These are phyloP conservation scores for Cosmia pyralina DNA, from an alignment of 2,888 invertebrate species.

Conservation along the genomic window DNA sequence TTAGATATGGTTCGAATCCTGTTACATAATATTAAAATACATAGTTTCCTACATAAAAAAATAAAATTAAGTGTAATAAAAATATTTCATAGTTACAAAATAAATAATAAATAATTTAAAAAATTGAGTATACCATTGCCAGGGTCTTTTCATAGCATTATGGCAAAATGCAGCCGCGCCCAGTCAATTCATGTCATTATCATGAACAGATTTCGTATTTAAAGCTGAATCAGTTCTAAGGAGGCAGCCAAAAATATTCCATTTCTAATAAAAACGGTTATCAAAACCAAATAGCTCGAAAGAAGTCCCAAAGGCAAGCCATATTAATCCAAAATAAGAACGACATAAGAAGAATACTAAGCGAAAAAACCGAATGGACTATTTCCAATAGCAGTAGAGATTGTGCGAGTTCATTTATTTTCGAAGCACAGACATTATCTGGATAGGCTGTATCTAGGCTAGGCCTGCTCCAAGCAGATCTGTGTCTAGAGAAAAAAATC, in stretches of 20 bases:
- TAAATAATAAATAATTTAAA: no score
- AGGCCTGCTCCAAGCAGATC: conserved; percentile 44
- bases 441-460: conserved; percentile 48
- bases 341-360: conserved; percentile 35
- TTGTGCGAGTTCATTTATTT: conserved; percentile 55
- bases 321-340: conserved; percentile 25
- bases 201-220: background rate
- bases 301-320: conserved; percentile 7
- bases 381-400: conserved; percentile 31
- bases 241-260: background rate
- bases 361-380: conserved; percentile 37
- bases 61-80: background rate
- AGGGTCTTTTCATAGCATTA: background rate
- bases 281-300: conserved; percentile 12
- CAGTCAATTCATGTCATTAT: background rate
- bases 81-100: background rate
- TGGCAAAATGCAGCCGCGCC: background rate
- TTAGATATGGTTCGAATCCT: conserved; percentile 7
- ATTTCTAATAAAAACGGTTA: background rate
- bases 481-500: conserved; percentile 51
- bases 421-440: conserved; percentile 50
- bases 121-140: background rate
- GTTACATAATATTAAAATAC: background rate
- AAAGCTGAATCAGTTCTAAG: background rate
- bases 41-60: no score